phyloP scores from a whole-genome alignment of 1,140 invertebrate species.

The Trichonephila inaurata region DNA sequence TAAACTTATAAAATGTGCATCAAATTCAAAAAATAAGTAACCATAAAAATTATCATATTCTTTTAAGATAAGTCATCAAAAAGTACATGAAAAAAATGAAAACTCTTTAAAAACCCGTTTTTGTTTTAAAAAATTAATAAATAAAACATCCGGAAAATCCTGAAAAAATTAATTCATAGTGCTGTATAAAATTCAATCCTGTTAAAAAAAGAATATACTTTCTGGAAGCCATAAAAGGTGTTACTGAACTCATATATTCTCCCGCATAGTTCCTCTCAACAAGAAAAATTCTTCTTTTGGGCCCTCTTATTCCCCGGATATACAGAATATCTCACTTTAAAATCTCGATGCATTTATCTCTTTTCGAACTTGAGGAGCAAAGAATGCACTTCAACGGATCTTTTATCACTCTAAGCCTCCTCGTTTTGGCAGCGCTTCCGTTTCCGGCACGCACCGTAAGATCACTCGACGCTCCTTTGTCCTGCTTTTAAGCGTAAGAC shows the following conservation, averaged over 20 bases:
- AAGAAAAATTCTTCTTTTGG: background rate
- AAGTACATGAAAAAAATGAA: no score
- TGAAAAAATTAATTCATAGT: no score
- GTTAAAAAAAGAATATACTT: no score
- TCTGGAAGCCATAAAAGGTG: no score
- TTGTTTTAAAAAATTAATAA: no score
- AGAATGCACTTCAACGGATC: background rate
- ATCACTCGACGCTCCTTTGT: background rate
- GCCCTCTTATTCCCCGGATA: background rate
- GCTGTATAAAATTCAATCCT: no score
- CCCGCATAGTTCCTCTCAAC: background rate
- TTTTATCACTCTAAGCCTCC: background rate
- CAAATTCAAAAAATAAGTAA: no score
- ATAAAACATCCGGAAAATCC: no score
- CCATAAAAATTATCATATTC: no score
- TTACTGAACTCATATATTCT: background rate
- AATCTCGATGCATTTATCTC: background rate
- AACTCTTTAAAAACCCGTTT: no score
- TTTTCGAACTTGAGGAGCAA: background rate
- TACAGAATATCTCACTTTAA: conserved; percentile 1
- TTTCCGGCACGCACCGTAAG: background rate
- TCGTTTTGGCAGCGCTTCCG: background rate
- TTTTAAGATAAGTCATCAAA: no score
- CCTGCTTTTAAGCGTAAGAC: background rate
- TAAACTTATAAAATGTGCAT: no score